Evolutionary conservation across 2,113 vertebrate genomes (phyloP).

Genomic region (Furnarius figulus): DNA sequence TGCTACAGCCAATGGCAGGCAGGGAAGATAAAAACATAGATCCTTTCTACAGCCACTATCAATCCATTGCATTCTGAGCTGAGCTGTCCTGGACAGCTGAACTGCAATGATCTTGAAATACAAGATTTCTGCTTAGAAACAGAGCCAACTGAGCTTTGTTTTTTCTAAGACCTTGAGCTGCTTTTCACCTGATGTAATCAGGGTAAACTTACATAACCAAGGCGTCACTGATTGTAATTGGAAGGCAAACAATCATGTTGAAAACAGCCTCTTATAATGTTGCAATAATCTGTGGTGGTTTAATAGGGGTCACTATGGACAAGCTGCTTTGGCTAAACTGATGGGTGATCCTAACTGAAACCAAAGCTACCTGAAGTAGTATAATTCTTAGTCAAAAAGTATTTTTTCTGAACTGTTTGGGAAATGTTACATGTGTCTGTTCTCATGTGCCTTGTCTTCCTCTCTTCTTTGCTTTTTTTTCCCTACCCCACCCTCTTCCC

Average conservation of each 20-base stretch:
- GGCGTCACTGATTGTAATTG: background rate
- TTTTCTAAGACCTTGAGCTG: background rate
- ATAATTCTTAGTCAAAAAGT: background rate
- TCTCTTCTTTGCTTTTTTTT: background rate
- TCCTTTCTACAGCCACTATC: background rate
- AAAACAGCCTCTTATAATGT: background rate
- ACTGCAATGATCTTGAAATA: background rate
- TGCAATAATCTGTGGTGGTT: background rate
- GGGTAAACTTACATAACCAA: background rate
- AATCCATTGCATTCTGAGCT: background rate
- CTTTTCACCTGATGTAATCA: background rate
- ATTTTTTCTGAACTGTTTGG: background rate
- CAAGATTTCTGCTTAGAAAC: background rate
- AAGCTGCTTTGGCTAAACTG: background rate
- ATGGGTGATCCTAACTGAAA: background rate
- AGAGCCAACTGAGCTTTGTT: background rate
- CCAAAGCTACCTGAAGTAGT: background rate
- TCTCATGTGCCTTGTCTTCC: background rate
- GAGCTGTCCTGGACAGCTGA: background rate
- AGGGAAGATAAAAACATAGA: background rate
- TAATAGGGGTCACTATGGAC: background rate
- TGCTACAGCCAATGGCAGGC: fast-evolving
- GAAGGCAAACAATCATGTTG: background rate
- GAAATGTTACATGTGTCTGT: background rate
- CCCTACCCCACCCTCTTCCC: background rate